phyloP scores from a whole-genome alignment of 1,140 invertebrate genomes.

The Drosophila jambulina region DNA sequence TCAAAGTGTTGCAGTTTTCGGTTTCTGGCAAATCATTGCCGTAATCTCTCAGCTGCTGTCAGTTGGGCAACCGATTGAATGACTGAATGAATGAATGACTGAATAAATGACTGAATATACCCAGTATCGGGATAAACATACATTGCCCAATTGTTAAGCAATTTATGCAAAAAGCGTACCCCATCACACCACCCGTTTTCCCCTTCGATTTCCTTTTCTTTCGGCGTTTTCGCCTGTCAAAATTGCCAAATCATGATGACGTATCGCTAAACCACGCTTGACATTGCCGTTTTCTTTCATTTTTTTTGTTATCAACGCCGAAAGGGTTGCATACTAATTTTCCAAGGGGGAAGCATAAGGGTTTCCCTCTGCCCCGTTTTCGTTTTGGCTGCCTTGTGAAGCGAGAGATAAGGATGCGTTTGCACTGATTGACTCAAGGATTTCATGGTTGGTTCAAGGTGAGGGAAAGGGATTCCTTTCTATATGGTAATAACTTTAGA shows the following conservation, averaged over 20 bases:
- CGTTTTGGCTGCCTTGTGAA: conserved; percentile 16
- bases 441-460: conserved; percentile 3
- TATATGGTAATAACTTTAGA: background rate
- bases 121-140: conserved; percentile 39
- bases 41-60: conserved; percentile 77
- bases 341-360: background rate
- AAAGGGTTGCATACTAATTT: conserved; percentile 75
- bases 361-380: conserved; percentile 22
- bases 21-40: conserved; percentile 66
- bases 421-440: conserved; percentile 28
- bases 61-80: conserved; percentile 53
- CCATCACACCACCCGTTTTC: conserved; percentile 7
- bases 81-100: conserved; percentile 34
- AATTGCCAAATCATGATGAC: conserved; percentile 82
- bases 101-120: conserved; percentile 13
- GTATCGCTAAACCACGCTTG: conserved; percentile 77
- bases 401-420: conserved; percentile 44
- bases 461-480: background rate
- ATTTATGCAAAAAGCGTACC: conserved; percentile 68
- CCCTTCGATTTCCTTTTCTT: conserved; percentile 25
- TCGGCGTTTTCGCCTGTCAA: conserved; percentile 68
- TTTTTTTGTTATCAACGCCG: conserved; percentile 35
- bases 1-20: conserved; percentile 66
- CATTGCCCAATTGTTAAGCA: conserved; percentile 66
- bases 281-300: conserved; percentile 65